phyloP scores from a whole-genome alignment of 2,888 invertebrate genomes.

The Sphaerophoria taeniata region DNA sequence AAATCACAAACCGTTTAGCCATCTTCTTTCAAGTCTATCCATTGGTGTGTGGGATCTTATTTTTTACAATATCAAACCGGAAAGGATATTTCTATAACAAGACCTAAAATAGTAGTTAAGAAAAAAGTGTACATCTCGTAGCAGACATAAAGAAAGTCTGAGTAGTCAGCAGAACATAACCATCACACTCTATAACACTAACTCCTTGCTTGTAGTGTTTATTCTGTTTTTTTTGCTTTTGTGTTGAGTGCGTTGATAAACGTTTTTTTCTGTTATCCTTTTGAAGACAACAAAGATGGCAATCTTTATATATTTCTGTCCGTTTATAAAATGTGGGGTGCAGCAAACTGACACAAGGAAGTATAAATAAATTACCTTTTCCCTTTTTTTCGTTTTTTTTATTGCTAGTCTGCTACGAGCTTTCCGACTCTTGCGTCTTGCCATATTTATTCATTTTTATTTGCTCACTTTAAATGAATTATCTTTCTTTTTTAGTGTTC shows the following conservation, averaged over 20 bases:
- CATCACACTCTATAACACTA: background rate
- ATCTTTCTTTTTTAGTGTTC: conserved; percentile 24
- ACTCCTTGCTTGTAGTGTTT: conserved; percentile 1
- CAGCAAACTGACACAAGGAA: conserved; percentile 67
- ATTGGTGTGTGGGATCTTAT: conserved; percentile 25
- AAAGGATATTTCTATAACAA: conserved; percentile 51
- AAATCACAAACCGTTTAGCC: conserved; percentile 24
- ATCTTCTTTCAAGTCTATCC: background rate
- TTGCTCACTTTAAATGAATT: conserved; percentile 33
- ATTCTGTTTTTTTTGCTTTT: conserved; percentile 43
- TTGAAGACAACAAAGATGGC: conserved; percentile 51
- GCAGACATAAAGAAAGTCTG: conserved; percentile 35
- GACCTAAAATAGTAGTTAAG: background rate
- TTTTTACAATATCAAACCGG: conserved; percentile 48
- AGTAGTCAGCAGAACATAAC: conserved; percentile 34
- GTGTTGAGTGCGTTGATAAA: conserved; percentile 34
- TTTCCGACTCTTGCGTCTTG: conserved; percentile 29
- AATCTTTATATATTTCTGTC: conserved; percentile 9
- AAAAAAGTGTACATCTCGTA: no score
- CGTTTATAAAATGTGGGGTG: conserved; percentile 25
- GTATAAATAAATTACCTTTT: conserved; percentile 65
- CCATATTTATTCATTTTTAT: conserved; percentile 1
- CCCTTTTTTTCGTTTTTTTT: conserved; percentile 39
- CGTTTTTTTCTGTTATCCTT: conserved; percentile 33
- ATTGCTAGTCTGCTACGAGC: conserved; percentile 10